Conservation (phyloP, 2,797 vertebrate genomes). For the Sebastes melanostomus region DNA sequence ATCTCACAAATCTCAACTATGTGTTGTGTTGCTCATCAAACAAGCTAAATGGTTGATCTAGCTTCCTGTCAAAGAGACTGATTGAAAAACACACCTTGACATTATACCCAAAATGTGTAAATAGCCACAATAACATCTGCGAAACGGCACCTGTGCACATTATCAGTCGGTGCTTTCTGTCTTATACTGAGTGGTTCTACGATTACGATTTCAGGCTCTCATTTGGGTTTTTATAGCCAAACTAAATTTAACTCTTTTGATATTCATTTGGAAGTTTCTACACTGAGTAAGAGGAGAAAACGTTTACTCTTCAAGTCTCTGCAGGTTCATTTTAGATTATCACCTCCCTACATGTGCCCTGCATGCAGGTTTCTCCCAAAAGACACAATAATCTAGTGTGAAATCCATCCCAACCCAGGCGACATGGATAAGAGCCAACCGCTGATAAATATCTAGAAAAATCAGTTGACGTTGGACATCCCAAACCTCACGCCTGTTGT, state of each 20-base stretch:
- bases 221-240: neutral
- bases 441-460: neutral
- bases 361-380: neutral
- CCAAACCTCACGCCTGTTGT: neutral
- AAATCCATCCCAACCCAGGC: neutral
- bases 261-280: neutral
- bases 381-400: neutral
- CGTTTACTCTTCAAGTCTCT: neutral
- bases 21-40: neutral
- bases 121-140: no score
- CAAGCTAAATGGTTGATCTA: neutral
- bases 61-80: neutral
- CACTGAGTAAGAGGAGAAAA: neutral
- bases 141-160: neutral
- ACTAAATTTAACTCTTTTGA: neutral
- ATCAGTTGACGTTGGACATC: neutral
- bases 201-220: neutral
- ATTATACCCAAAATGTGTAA: neutral
- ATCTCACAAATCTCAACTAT: neutral
- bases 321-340: neutral
- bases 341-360: neutral
- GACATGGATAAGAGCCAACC: neutral
- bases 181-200: neutral
- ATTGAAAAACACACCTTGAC: neutral
- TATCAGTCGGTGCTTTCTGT: neutral